Base-by-base conservation (phyloP, 1,140 invertebrate genomes). In the Ruditapes philippinarum region DNA sequence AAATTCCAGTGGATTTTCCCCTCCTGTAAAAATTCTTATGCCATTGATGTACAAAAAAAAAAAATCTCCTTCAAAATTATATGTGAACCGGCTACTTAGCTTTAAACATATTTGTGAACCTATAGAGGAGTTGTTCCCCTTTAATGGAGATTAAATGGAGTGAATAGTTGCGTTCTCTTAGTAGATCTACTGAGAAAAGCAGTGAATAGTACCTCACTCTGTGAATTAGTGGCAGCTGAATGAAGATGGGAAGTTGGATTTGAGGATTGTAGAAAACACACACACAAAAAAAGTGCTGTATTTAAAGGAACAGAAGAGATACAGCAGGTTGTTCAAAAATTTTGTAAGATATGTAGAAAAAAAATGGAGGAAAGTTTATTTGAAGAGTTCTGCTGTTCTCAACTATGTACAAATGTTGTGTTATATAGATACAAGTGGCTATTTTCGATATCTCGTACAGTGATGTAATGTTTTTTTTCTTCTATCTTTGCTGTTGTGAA, bases 401-500 rank as follows among this genome's bases (percentile, higher is more conserved):
- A 4, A 36, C 9, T 19, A 14, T 70, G 65, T 70, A 70, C 36
- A 70, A 33, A 38, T 70, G 31, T 45, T 45, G 5, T 45, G 42
- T 45, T 70, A 33, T 70, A 70, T 38, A 28, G 65, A 33, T 33
- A n/a, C 40, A 31, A 12, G 28, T 49, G 70, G 19, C n/a, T 54
- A 78, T 78, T n/a, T 49, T 51, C 45, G 19, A 33, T 70, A 70
- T 70, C 65, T 70, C 74, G 45, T 78, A 54, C 45, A 78, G 74
- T 70, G 65, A 70, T 70, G 65, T 78, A 78, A n/a, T n/a, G n/a
- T n/a, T n/a, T n/a, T n/a, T n/a, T 78, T 78, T 78, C 54, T 78
- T 78, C 74, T 51, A 78, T 49, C 45, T 78, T 78, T 57, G 25
- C 31, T 78, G 74, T 78, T 78, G 74, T 78, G 74, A 78, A 36